A percentile compares a stretch with the other conserved stretches of the same genome.
phyloP scores from a whole-genome alignment of 2,888 invertebrate genomes.

The Aelia acuminata region DNA sequence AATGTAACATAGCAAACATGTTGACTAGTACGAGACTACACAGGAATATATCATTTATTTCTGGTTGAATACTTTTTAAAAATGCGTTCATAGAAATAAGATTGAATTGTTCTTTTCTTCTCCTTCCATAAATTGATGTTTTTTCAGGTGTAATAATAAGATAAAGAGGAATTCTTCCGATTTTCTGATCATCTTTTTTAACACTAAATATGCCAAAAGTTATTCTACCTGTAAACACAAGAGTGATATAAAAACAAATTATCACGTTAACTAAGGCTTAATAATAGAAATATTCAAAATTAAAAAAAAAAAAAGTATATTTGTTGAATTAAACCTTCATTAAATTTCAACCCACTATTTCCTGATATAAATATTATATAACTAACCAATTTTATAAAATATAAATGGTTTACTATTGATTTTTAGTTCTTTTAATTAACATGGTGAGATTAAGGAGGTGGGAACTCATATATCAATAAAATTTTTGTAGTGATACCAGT shows the following conservation, averaged over 20 bases:
- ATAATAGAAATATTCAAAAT: too few species aligned
- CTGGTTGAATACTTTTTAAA: conserved; percentile 71
- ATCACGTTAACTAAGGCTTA: too few species aligned
- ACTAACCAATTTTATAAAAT: too few species aligned
- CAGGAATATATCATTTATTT: conserved; percentile 72
- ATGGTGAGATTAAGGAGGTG: too few species aligned
- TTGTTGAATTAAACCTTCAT: too few species aligned
- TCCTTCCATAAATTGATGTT: conserved; percentile 69
- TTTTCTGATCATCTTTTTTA: conserved; percentile 66
- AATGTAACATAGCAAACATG: conserved; percentile 70
- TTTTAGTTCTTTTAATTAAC: too few species aligned
- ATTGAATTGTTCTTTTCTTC: conserved; percentile 70
- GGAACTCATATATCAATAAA: too few species aligned
- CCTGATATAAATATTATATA: too few species aligned
- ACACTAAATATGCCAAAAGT: conserved; percentile 70
- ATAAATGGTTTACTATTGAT: too few species aligned
- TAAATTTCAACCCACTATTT: too few species aligned
- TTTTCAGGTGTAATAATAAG: conserved; percentile 70
- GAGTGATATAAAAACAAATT: neutral
- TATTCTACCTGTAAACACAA: conserved; percentile 71
- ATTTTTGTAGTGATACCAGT: too few species aligned
- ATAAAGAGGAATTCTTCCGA: conserved; percentile 68
- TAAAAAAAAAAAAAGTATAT: too few species aligned
- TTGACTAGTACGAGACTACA: conserved; percentile 70
- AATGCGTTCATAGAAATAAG: conserved; percentile 70